These are phyloP conservation scores for Zoanthus gigantus DNA, from an alignment of 92 coral and sea anemone genomes.

Conservation along the genomic window DNA sequence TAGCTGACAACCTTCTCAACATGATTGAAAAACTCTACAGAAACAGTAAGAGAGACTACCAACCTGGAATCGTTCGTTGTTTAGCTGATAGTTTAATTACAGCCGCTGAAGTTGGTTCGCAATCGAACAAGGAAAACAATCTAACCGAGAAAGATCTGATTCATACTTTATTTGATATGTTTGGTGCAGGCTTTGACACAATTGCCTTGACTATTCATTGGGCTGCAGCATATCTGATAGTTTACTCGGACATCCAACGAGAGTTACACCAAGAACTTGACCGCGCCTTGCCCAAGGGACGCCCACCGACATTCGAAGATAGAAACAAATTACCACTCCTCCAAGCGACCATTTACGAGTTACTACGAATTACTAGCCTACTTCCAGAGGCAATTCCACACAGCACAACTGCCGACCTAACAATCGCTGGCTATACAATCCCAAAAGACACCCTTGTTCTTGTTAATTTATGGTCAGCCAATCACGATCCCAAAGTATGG, in stretches of 20 bases:
- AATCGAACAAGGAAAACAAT: background rate
- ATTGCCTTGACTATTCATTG: conserved; percentile 63
- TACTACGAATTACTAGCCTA: conserved; percentile 65
- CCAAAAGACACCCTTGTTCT: conserved; percentile 82
- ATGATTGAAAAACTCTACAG: conserved; percentile 20
- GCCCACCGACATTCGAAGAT: conserved; percentile 69
- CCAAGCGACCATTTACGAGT: conserved; percentile 73
- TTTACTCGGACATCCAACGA: conserved; percentile 68
- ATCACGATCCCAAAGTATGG: conserved; percentile 64
- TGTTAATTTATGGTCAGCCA: conserved; percentile 80
- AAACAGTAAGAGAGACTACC: background rate
- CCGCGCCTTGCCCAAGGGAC: conserved; percentile 60
- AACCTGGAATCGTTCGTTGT: background rate
- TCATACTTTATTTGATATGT: conserved; percentile 62
- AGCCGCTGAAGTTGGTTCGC: background rate
- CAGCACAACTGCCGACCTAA: conserved; percentile 69
- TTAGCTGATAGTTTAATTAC: conserved; percentile 24
- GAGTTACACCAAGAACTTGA: conserved; percentile 78
- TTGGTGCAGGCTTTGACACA: conserved; percentile 82
- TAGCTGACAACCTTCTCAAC: background rate
- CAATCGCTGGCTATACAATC: conserved; percentile 66
- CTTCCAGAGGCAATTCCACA: conserved; percentile 74
- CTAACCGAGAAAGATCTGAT: conserved; percentile 44
- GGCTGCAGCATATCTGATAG: conserved; percentile 74
- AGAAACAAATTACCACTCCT: conserved; percentile 64